A percentile compares a stretch with the other conserved stretches of the same genome.
These are phyloP conservation scores for Calameuta filiformis DNA, from an alignment of 2,888 invertebrate species.

Conservation along the genomic window DNA sequence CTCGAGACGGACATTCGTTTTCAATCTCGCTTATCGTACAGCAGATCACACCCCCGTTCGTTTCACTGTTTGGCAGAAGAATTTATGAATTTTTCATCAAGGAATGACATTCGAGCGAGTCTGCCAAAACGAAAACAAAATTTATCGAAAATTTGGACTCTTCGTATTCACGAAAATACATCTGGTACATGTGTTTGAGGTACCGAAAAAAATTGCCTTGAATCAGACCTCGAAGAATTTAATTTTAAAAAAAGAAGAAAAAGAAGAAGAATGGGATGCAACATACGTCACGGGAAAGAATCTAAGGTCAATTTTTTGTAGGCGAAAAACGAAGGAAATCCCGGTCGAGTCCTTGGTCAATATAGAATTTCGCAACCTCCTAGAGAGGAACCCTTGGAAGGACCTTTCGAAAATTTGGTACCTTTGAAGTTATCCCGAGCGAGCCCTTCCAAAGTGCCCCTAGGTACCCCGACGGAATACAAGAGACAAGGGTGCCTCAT, in stretches of 20 bases:
- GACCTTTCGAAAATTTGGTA: not conserved
- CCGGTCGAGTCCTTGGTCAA: not conserved
- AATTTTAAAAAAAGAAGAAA: not conserved
- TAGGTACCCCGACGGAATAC: not conserved
- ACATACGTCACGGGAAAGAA: not conserved
- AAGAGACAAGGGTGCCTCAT: not conserved
- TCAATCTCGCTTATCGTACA: slow-evolving; percentile 34
- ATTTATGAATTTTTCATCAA: not conserved
- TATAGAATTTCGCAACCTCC: not conserved
- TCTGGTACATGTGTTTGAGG: not conserved
- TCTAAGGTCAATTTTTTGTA: not conserved
- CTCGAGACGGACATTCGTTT: slow-evolving; percentile 31
- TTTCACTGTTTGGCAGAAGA: slow-evolving; percentile 39
- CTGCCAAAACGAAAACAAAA: not conserved
- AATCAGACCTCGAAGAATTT: not conserved
- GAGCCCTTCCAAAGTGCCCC: not conserved
- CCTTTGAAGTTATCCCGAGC: not conserved
- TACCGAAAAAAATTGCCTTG: not conserved
- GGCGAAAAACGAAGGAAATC: not conserved
- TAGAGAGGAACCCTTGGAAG: not conserved
- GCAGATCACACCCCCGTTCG: slow-evolving; percentile 30
- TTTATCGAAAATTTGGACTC: not conserved
- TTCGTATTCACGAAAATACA: not conserved
- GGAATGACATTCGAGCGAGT: not conserved
- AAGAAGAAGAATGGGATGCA: not conserved